Percentiles rank a stretch among this genome's conserved stretches.
phyloP scores from a whole-genome alignment of 2,797 vertebrate species.

The Neosilurus mollespiculum region DNA sequence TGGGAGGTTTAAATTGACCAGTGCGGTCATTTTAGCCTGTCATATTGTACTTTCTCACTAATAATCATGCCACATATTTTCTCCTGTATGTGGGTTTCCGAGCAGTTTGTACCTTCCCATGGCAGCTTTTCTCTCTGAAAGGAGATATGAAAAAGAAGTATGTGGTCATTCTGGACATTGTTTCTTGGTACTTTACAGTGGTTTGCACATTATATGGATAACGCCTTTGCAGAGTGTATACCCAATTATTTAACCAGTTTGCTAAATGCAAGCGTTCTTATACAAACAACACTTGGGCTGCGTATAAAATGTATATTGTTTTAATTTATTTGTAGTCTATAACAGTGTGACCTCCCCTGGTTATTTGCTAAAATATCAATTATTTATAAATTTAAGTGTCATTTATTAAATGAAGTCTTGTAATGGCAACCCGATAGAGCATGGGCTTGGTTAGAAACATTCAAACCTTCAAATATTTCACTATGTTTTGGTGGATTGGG shows the following conservation, averaged over 20 bases:
- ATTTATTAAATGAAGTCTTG: background rate
- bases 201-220: background rate
- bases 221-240: background rate
- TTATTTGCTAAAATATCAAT: background rate
- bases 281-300: background rate
- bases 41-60: constrained; percentile 7
- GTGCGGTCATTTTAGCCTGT: constrained; percentile 24
- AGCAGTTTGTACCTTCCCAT: constrained; percentile 9
- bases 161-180: constrained; percentile 7
- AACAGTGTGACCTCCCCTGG: background rate
- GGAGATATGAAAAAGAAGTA: constrained; percentile 17
- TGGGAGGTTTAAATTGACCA: constrained; percentile 25
- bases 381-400: background rate
- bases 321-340: background rate
- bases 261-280: background rate
- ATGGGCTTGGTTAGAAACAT: background rate
- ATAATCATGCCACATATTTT: constrained; percentile 2
- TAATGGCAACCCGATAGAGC: background rate
- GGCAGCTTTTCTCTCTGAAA: constrained; percentile 12
- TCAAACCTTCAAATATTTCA: background rate
- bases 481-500: background rate
- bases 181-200: background rate
- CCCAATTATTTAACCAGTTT: constrained; percentile 19
- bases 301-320: background rate
- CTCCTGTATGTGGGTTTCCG: constrained; percentile 1